Evolutionary conservation across 2,888 invertebrate genomes (phyloP).

Genomic region (Colostygia pectinataria): DNA sequence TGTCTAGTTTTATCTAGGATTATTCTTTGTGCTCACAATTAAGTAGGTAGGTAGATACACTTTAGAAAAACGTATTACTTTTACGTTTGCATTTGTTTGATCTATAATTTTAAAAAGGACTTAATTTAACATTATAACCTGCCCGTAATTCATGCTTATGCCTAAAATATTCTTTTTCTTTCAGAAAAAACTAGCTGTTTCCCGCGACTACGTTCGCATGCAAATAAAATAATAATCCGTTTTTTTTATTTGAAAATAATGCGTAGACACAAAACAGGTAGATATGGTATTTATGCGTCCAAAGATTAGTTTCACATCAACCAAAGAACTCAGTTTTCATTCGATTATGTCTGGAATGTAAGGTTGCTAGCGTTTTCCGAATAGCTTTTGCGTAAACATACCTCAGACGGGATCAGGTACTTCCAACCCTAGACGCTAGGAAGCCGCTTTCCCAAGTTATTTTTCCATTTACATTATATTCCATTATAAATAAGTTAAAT

Average conservation of each 20-base stretch:
- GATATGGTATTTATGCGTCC: too few relatives aligned
- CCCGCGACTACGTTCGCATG: too few relatives aligned
- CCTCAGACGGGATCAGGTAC: constrained; percentile 5
- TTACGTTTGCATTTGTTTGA: too few relatives aligned
- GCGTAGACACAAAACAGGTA: too few relatives aligned
- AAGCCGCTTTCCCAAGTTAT: constrained; percentile 15
- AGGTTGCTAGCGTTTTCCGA: constrained; percentile 17
- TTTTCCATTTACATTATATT: constrained; percentile 17
- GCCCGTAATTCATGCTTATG: too few relatives aligned
- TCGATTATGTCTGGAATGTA: constrained; percentile 25
- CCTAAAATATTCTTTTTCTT: too few relatives aligned
- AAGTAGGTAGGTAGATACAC: neutral
- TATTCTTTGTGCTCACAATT: neutral
- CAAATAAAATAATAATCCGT: too few relatives aligned
- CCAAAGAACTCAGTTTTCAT: constrained; percentile 20
- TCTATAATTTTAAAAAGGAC: too few relatives aligned
- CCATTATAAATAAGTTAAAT: constrained; percentile 8
- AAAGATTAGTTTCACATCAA: neutral
- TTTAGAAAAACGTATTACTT: too few relatives aligned
- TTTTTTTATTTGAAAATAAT: too few relatives aligned
- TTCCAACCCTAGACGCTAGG: neutral
- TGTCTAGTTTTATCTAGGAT: constrained; percentile 1
- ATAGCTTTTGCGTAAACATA: constrained; percentile 17
- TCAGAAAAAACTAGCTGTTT: too few relatives aligned
- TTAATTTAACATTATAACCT: too few relatives aligned